Evolutionary conservation across 2,888 invertebrate species (phyloP), one percentile per base, ranked within the genome.

Genomic region (Siphonodentalium dalli): DNA sequence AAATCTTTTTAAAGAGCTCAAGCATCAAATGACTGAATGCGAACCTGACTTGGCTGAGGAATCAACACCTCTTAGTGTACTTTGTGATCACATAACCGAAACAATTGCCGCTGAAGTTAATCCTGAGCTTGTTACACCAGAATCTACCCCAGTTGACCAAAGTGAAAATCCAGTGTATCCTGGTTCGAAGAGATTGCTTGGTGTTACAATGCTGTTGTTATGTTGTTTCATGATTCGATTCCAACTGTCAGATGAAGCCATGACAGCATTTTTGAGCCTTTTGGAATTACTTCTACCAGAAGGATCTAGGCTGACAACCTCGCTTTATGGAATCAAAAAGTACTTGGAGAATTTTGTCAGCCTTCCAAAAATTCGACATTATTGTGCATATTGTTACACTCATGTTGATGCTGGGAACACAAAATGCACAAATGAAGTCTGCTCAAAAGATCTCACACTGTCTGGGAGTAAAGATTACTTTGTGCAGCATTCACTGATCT

Each of bases 401-500:
- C 46, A 46, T 27, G 21, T 27, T 21, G 24, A 28, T 13, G 38
- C 37, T 21, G 18, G 28, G 11, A 21, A 18, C 13, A 38, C 37
- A 46, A 38, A 9, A 11, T 38, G 46, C 38, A 7, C 27, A 6
- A 46, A 46, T 26, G 18, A 37, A n/a, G n/a, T 28, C 27, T 46
- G 46, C 29, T 7, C 9, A 18, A 46, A 38, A 18, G 46, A 46
- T 28, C 24, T 46, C 21, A 28, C 46, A 21, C 20, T 38, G 29
- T 20, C 24, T 8, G 38, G 46, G 9, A 18, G 38, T 9, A 23
- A 38, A 28, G 46, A 38, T 0, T 46, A 46, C n/a, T 46, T 46
- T 18, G 38, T 46, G n/a, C 38, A 46, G 21, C 46, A 46, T 38
- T 46, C 46, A 15, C 23, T 46, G 13, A 46, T 46, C n/a, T 18